Evolutionary conservation across 2,888 invertebrate species (phyloP).

Genomic region (Cremastinae sp.): DNA sequence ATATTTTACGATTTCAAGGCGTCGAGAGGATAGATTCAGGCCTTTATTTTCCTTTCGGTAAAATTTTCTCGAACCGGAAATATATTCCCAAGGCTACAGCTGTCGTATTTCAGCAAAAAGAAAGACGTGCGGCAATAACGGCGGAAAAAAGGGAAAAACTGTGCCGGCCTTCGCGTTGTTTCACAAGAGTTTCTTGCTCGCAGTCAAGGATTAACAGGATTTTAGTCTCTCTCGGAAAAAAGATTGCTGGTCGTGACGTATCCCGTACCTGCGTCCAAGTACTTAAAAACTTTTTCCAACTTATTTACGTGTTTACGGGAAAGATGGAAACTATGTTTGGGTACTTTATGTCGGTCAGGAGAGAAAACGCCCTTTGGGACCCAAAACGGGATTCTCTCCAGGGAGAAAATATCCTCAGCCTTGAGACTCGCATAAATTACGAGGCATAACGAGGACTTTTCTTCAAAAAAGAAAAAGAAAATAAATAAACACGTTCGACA

Average conservation of each 20-base stretch:
- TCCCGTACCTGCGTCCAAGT: slow-evolving; percentile 60
- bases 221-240: slow-evolving; percentile 42
- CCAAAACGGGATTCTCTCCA: no score
- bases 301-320: slow-evolving; percentile 15
- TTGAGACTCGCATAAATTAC: not conserved
- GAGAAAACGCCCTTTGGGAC: slow-evolving; percentile 51
- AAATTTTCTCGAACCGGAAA: slow-evolving; percentile 61
- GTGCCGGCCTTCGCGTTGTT: slow-evolving; percentile 32
- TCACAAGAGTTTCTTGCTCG: slow-evolving; percentile 48
- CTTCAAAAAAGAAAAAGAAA: no score
- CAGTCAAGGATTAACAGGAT: slow-evolving; percentile 69
- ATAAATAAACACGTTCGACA: no score
- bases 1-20: slow-evolving; percentile 42
- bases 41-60: slow-evolving; percentile 51
- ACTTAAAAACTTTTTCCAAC: slow-evolving; percentile 46
- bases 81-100: slow-evolving; percentile 46
- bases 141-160: slow-evolving; percentile 10
- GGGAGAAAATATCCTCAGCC: not conserved
- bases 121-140: not conserved
- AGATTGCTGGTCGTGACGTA: slow-evolving; percentile 59
- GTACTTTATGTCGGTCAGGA: slow-evolving; percentile 58
- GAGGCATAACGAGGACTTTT: no score
- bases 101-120: slow-evolving; percentile 18
- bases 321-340: slow-evolving; percentile 1
- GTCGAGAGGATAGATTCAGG: slow-evolving; percentile 22